These are phyloP conservation scores for Balaeniceps rex DNA, from an alignment of 2,113 vertebrate species.

Conservation along the genomic window DNA sequence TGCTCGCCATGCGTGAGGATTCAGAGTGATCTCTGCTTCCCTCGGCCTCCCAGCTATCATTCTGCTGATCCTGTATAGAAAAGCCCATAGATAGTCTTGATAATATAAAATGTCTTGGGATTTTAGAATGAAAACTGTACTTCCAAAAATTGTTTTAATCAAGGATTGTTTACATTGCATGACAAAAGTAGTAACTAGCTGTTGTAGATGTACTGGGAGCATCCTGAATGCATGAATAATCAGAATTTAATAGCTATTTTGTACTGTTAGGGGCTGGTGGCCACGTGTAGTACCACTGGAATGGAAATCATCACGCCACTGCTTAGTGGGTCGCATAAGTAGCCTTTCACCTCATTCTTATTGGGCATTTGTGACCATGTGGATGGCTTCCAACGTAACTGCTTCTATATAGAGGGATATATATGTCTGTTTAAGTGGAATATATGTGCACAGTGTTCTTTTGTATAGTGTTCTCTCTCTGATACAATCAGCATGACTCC, in stretches of 20 bases:
- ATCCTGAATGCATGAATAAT: not conserved
- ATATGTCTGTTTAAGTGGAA: too few species aligned
- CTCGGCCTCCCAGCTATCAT: not conserved
- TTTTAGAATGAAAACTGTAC: not conserved
- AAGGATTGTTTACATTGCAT: not conserved
- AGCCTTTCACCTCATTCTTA: not conserved
- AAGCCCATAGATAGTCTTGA: not conserved
- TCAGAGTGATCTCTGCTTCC: not conserved
- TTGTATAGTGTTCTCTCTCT: not conserved
- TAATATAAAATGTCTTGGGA: not conserved
- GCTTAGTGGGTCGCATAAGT: not conserved
- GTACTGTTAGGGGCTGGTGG: not conserved
- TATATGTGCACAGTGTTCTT: not conserved
- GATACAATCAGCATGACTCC: rapidly evolving
- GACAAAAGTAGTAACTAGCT: not conserved
- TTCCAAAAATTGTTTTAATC: not conserved
- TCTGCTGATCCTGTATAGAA: not conserved
- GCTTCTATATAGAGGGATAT: not conserved
- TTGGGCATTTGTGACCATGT: not conserved
- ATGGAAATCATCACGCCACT: not conserved
- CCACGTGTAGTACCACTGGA: not conserved
- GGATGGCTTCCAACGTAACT: not conserved
- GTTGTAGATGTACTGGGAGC: not conserved
- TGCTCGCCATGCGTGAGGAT: rapidly evolving
- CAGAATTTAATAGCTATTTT: not conserved